phyloP scores from a whole-genome alignment of 2,888 invertebrate genomes.

The Erebia palarica region DNA sequence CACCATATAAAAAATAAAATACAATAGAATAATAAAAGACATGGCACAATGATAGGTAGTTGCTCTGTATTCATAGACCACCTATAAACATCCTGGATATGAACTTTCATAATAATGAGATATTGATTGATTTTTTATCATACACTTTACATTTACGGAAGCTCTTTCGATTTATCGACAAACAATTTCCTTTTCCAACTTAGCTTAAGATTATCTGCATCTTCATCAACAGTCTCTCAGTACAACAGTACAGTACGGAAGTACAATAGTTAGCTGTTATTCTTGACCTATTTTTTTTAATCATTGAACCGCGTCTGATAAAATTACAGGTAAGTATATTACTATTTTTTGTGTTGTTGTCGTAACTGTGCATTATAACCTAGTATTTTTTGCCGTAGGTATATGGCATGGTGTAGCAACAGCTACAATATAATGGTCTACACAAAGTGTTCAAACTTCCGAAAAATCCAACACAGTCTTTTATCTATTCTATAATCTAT shows the following conservation, averaged over 20 bases:
- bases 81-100: slow-evolving; percentile 19
- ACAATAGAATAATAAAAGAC: no score
- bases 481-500: no score
- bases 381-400: neutral
- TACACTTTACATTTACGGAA: slow-evolving; percentile 24
- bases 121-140: slow-evolving; percentile 30
- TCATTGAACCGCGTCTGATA: slow-evolving; percentile 4
- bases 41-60: no score
- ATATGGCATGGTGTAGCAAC: neutral
- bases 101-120: slow-evolving; percentile 15
- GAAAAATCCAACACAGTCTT: no score
- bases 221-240: slow-evolving; percentile 22
- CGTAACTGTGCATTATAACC: neutral
- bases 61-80: slow-evolving; percentile 17
- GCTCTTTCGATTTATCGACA: slow-evolving; percentile 32
- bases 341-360: neutral
- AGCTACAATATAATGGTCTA: neutral
- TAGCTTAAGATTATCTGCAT: slow-evolving; percentile 25
- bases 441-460: neutral
- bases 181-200: slow-evolving; percentile 36
- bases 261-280: slow-evolving; percentile 8
- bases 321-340: neutral
- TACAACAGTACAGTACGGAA: no score
- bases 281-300: slow-evolving; percentile 20
- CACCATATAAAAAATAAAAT: no score